A percentile compares a stretch with the other conserved stretches of the same genome.
phyloP scores from a whole-genome alignment of 2,888 invertebrate genomes.

The Bursaphelenchus okinawaensis region DNA sequence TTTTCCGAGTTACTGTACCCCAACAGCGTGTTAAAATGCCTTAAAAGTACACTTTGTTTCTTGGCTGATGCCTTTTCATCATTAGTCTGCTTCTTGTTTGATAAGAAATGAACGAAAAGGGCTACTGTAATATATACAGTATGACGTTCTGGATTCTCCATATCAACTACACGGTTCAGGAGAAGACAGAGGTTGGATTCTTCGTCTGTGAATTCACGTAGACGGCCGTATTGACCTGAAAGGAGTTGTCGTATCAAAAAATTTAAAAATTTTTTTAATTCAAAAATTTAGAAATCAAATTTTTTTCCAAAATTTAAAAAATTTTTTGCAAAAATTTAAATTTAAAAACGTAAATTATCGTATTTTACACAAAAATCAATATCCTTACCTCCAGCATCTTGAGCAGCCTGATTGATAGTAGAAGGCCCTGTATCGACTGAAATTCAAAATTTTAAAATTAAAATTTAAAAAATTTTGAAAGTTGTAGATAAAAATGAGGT shows the following conservation, averaged over 20 bases:
- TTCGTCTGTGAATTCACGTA: slow-evolving; percentile 76
- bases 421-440: background rate
- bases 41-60: slow-evolving; percentile 75
- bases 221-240: slow-evolving; percentile 60
- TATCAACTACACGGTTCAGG: slow-evolving; percentile 80
- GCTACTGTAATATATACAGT: slow-evolving; percentile 84
- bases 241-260: background rate
- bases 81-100: slow-evolving; percentile 68
- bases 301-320: no score
- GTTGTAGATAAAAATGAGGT: background rate
- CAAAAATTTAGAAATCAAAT: no score
- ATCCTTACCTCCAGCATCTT: background rate
- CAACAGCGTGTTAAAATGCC: slow-evolving; percentile 82
- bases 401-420: background rate
- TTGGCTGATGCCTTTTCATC: slow-evolving; percentile 55
- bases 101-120: slow-evolving; percentile 73
- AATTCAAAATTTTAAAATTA: background rate
- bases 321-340: no score
- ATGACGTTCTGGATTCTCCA: slow-evolving; percentile 88
- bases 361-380: no score
- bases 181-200: slow-evolving; percentile 76
- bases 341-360: no score
- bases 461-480: no score
- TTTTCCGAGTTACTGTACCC: slow-evolving; percentile 88
- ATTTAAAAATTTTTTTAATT: no score